These are phyloP conservation scores for Acromyrmex charruanus DNA, from an alignment of 1,140 invertebrate species.

Conservation along the genomic window DNA sequence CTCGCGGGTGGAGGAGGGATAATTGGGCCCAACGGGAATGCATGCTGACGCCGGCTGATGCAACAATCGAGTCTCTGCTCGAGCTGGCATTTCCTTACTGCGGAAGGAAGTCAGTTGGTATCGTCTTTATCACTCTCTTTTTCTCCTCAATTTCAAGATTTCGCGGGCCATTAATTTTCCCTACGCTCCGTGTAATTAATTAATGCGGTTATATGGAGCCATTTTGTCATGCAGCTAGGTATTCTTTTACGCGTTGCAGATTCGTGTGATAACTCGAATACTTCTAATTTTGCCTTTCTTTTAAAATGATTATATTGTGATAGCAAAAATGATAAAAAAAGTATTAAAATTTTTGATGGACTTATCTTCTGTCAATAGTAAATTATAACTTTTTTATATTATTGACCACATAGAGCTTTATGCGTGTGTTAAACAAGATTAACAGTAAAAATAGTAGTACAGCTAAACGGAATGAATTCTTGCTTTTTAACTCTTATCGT, in stretches of 20 bases:
- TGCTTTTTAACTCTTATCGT: too few relatives aligned
- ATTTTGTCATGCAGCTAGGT: not conserved
- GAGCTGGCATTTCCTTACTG: slow-evolving; percentile 58
- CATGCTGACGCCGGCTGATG: slow-evolving; percentile 62
- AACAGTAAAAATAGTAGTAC: too few relatives aligned
- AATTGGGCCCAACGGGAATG: slow-evolving; percentile 67
- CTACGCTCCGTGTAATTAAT: slow-evolving; percentile 23
- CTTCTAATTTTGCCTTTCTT: not conserved
- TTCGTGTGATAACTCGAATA: not conserved
- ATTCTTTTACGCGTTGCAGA: not conserved
- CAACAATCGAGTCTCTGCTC: slow-evolving; percentile 61
- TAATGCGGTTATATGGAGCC: not conserved
- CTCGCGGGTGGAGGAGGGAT: slow-evolving; percentile 33
- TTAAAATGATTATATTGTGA: not conserved
- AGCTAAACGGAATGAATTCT: too few relatives aligned
- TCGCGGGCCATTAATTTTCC: slow-evolving; percentile 9
- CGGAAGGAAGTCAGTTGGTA: slow-evolving; percentile 47
- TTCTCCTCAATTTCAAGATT: not conserved
- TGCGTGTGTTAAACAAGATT: too few relatives aligned
- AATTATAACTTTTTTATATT: not conserved
- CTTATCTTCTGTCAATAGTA: not conserved
- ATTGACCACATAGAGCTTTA: not conserved
- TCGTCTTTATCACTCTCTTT: slow-evolving; percentile 1
- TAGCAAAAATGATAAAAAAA: not conserved
- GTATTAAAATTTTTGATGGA: not conserved